phyloP scores from a whole-genome alignment of 2,888 invertebrate genomes.

The Abrostola tripartita region DNA sequence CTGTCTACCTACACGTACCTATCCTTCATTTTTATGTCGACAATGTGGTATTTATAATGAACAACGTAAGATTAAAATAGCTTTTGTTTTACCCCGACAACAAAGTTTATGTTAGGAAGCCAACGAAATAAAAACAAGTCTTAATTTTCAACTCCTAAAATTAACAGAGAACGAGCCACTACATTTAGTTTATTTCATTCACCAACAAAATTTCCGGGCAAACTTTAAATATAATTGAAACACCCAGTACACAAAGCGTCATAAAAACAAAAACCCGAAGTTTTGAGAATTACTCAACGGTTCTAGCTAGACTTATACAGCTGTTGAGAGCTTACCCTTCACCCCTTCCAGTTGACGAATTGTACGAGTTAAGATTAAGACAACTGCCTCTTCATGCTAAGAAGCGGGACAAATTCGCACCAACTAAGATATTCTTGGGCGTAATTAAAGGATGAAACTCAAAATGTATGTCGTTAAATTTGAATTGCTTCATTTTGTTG shows the following conservation, averaged over 20 bases:
- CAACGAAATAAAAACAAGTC: background rate
- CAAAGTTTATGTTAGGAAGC: background rate
- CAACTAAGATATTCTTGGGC: slow-evolving; percentile 55
- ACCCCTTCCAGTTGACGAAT: slow-evolving; percentile 69
- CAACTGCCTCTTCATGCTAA: slow-evolving; percentile 64
- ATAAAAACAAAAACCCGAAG: slow-evolving; percentile 52
- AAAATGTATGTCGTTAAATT: slow-evolving; percentile 57
- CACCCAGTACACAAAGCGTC: slow-evolving; percentile 29
- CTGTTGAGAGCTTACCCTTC: slow-evolving; percentile 63
- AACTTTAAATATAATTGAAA: slow-evolving; percentile 52
- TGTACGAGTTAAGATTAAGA: slow-evolving; percentile 70
- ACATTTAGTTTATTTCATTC: slow-evolving; percentile 27
- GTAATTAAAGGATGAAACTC: slow-evolving; percentile 65
- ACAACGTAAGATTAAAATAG: too few species aligned
- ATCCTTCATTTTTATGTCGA: too few species aligned
- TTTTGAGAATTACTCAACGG: slow-evolving; percentile 53
- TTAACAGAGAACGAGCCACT: slow-evolving; percentile 16
- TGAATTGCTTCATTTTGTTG: slow-evolving; percentile 52
- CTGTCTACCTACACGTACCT: too few species aligned
- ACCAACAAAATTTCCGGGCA: slow-evolving; percentile 15
- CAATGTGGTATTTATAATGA: too few species aligned
- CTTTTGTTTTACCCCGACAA: background rate
- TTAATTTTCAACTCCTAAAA: background rate
- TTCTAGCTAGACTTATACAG: slow-evolving; percentile 50
- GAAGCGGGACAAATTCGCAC: slow-evolving; percentile 62